These are phyloP conservation scores for Gastrophryne carolinensis DNA, from an alignment of 2,797 vertebrate species.

Conservation along the genomic window DNA sequence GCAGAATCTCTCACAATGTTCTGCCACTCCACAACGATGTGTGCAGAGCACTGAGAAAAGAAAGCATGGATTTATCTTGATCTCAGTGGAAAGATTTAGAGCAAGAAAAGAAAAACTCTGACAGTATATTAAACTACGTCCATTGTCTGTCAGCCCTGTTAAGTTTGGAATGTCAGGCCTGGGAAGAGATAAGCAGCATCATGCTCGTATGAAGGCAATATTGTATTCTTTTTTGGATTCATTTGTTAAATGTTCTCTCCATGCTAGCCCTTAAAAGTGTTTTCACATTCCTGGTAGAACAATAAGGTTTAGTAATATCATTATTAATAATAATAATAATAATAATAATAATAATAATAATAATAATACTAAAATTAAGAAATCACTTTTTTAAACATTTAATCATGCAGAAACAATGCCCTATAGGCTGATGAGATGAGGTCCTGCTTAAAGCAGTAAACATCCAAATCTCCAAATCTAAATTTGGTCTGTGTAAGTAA, in stretches of 20 bases:
- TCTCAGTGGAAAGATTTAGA: slow-evolving; percentile 72
- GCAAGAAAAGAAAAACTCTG: slow-evolving; percentile 63
- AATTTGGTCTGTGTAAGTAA: no score
- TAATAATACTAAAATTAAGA: no score
- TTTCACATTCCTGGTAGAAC: no score
- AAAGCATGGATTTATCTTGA: slow-evolving; percentile 68
- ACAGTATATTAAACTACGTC: slow-evolving; percentile 67
- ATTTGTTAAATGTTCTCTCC: slow-evolving; percentile 54
- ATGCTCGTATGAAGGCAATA: slow-evolving; percentile 55
- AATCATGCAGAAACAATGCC: no score
- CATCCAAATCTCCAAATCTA: no score
- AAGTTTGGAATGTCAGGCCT: slow-evolving; percentile 66
- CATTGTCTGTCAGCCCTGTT: slow-evolving; percentile 72
- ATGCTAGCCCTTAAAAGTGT: background rate
- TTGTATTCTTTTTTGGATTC: slow-evolving; percentile 56
- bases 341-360: no score
- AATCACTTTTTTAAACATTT: background rate
- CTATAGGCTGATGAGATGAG: no score
- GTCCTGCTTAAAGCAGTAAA: no score
- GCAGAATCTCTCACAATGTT: slow-evolving; percentile 57
- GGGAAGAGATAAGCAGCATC: slow-evolving; percentile 66
- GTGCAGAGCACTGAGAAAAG: slow-evolving; percentile 61
- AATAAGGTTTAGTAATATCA: no score
- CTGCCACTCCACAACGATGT: slow-evolving; percentile 61
- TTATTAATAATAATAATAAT: no score